Evolutionary conservation across 2,113 vertebrate species (phyloP).

Genomic region (Turnix velox): DNA sequence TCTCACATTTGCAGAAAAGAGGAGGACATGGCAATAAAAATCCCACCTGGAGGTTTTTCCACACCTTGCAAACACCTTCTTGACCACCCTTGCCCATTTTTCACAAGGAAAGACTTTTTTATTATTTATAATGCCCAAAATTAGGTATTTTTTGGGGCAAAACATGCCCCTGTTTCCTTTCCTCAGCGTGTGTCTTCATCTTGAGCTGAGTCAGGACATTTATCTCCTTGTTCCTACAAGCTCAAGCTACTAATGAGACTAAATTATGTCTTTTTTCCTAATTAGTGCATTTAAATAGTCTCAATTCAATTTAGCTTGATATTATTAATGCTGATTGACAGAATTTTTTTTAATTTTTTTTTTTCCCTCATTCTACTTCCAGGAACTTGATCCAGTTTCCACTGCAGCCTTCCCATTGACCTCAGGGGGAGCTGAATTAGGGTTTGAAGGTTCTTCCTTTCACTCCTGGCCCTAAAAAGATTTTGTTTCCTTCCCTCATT

Average conservation of each 20-base stretch:
- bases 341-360: too few relatives aligned
- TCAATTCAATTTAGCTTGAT: not conserved
- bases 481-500: not conserved
- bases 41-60: not conserved
- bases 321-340: not conserved
- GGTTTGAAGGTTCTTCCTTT: not conserved
- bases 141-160: not conserved
- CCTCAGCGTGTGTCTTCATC: rapidly evolving
- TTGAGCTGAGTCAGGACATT: not conserved
- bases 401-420: not conserved
- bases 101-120: not conserved
- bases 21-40: too few relatives aligned
- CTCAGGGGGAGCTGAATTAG: not conserved
- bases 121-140: rapidly evolving
- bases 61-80: not conserved
- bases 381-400: not conserved
- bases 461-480: not conserved
- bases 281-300: not conserved
- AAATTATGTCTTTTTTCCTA: not conserved
- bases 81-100: not conserved
- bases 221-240: not conserved
- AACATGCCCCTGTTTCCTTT: not conserved
- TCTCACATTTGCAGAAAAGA: too few relatives aligned
- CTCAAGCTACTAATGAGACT: not conserved
- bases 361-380: not conserved